Conservation (phyloP, 2,113 vertebrate species). For the Irena cyanogastra region DNA sequence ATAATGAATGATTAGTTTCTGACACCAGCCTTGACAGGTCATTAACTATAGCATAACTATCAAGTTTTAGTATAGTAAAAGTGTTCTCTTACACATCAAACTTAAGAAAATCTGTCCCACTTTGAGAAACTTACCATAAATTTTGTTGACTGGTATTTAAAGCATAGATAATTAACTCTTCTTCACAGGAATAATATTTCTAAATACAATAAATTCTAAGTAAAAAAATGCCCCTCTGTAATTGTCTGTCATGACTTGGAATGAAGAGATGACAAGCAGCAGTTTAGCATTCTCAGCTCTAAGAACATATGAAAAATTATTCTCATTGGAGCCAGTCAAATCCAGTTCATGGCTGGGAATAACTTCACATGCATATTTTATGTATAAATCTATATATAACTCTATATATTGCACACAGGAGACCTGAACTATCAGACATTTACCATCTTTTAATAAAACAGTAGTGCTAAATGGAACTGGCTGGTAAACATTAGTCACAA, state of each 20-base stretch:
- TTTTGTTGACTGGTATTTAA: slow-evolving; percentile 50
- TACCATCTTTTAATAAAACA: slow-evolving; percentile 65
- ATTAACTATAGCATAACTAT: not conserved
- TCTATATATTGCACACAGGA: slow-evolving; percentile 54
- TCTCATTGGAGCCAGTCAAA: slow-evolving; percentile 50
- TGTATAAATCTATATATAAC: slow-evolving; percentile 67
- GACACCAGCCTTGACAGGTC: not conserved
- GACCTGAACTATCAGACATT: slow-evolving; percentile 66
- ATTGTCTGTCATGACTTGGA: slow-evolving; percentile 60
- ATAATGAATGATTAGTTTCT: slow-evolving; percentile 7
- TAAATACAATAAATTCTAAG: slow-evolving; percentile 54
- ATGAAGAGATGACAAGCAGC: slow-evolving; percentile 52
- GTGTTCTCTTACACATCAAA: not conserved
- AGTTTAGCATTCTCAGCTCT: slow-evolving; percentile 39
- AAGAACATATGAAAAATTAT: slow-evolving; percentile 53
- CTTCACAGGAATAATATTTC: slow-evolving; percentile 31
- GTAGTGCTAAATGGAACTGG: slow-evolving; percentile 54
- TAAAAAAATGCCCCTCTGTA: slow-evolving; percentile 24
- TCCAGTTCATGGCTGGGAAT: slow-evolving; percentile 49
- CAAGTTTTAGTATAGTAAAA: not conserved
- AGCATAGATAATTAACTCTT: slow-evolving; percentile 61
- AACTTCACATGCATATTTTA: slow-evolving; percentile 65
- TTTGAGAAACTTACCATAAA: slow-evolving; percentile 27
- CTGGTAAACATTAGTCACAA: slow-evolving; percentile 57
- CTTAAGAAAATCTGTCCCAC: not conserved